Conservation (phyloP, 2,888 invertebrate genomes). For the Drosophila gaucha region DNA sequence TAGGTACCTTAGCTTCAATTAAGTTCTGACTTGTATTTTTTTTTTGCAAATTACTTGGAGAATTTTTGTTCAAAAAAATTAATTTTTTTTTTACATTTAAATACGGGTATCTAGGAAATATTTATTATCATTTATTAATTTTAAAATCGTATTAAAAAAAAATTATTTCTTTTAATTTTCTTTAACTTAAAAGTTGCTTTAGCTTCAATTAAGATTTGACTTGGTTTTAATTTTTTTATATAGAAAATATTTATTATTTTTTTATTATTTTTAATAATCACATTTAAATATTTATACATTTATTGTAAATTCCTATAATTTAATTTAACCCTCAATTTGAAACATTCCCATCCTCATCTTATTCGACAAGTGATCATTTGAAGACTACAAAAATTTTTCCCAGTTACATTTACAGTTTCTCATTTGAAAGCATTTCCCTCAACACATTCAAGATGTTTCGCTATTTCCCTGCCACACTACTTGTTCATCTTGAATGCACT, state of each 20-base stretch:
- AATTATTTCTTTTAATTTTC: too few relatives aligned
- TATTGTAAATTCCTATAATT: neutral
- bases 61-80: too few relatives aligned
- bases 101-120: too few relatives aligned
- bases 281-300: too few relatives aligned
- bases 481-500: conserved; percentile 20
- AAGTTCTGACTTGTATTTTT: conserved; percentile 6
- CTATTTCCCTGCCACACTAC: conserved; percentile 2
- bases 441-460: conserved; percentile 1
- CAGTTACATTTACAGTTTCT: neutral
- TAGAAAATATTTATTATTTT: too few relatives aligned
- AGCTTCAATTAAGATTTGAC: too few relatives aligned
- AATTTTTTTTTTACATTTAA: neutral
- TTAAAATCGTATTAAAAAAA: too few relatives aligned
- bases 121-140: too few relatives aligned
- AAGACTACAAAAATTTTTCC: neutral
- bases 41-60: too few relatives aligned
- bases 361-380: neutral
- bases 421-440: neutral
- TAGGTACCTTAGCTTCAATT: conserved; percentile 1
- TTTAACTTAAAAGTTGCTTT: too few relatives aligned
- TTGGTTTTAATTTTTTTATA: too few relatives aligned
- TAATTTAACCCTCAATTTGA: neutral
- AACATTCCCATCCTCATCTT: neutral
- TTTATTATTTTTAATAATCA: neutral